phyloP scores from a whole-genome alignment of 2,888 invertebrate species.

The Tanytarsus gracilentus region DNA sequence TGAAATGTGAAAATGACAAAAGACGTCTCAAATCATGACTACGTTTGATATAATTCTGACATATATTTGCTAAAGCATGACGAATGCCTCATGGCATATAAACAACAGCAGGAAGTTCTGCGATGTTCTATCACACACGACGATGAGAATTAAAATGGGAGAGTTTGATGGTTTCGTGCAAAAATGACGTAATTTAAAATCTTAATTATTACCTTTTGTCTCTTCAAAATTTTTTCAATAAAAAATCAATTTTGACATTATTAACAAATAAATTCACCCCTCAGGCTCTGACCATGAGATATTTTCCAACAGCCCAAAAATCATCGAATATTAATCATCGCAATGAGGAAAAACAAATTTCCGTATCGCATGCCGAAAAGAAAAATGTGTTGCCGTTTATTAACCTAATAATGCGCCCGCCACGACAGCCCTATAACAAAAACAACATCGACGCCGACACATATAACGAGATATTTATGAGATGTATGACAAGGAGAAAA shows the following conservation, averaged over 20 bases:
- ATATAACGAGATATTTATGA: too few relatives aligned
- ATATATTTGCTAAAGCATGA: constrained; percentile 22
- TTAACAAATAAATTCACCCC: background rate
- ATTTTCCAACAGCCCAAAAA: too few relatives aligned
- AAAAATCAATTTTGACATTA: too few relatives aligned
- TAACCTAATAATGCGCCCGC: constrained; percentile 5
- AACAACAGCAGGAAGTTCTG: background rate
- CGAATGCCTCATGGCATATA: background rate
- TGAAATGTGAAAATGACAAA: too few relatives aligned
- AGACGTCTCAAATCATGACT: background rate
- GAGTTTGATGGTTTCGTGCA: background rate
- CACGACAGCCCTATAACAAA: too few relatives aligned
- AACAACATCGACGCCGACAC: too few relatives aligned
- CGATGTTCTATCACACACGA: background rate
- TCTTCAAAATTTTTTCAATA: too few relatives aligned
- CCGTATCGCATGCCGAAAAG: background rate
- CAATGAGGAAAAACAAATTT: background rate
- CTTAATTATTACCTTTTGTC: too few relatives aligned
- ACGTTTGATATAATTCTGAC: constrained; percentile 3
- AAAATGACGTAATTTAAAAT: too few relatives aligned
- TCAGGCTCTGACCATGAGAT: too few relatives aligned
- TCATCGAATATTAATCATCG: constrained; percentile 23
- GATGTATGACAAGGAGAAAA: too few relatives aligned
- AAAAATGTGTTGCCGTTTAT: constrained; percentile 24
- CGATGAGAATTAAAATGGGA: too few relatives aligned